phyloP scores from a whole-genome alignment of 2,113 vertebrate genomes.

The Mesocricetus auratus region DNA sequence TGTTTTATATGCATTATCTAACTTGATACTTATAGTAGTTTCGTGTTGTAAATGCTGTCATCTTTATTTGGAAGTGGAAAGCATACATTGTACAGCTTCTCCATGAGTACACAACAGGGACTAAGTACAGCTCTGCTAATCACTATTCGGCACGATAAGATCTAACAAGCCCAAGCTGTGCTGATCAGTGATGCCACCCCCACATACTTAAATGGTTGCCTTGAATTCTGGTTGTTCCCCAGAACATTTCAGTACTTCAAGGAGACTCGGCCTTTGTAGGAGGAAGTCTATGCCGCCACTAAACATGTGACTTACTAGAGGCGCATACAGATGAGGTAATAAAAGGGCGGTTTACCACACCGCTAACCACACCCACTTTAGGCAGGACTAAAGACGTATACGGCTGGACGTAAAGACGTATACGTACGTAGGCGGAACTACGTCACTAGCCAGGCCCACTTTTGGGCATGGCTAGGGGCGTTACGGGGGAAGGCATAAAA shows the following conservation, averaged over 20 bases:
- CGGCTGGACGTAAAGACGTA: no score
- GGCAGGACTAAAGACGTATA: no score
- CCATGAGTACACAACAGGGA: background rate
- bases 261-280: background rate
- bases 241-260: slow-evolving; percentile 16
- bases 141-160: background rate
- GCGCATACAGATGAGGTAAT: no score
- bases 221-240: slow-evolving; percentile 7
- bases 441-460: no score
- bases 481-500: no score
- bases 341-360: no score
- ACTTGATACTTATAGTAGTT: background rate
- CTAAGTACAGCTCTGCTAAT: background rate
- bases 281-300: no score
- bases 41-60: background rate
- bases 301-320: no score
- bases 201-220: background rate
- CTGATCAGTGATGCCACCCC: background rate
- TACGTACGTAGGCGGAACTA: no score
- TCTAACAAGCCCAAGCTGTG: background rate
- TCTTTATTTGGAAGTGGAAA: background rate
- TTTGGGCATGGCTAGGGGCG: no score
- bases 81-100: background rate
- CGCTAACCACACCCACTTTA: no score
- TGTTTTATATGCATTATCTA: background rate